Evolutionary conservation across 2,113 vertebrate species (phyloP), one percentile per base, ranked within the genome.

Genomic region (Phaethornis superciliosus): DNA sequence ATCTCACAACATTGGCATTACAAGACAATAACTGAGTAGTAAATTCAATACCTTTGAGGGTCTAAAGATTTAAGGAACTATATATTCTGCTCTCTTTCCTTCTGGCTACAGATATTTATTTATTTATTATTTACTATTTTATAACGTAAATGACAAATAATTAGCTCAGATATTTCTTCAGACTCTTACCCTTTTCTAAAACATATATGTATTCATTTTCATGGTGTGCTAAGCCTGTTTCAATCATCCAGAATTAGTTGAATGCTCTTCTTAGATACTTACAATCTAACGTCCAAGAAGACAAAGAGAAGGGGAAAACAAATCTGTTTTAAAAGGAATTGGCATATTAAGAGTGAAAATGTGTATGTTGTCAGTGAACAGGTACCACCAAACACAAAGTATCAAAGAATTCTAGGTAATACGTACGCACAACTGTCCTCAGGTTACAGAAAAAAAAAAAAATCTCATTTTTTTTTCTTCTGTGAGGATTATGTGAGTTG

Each of bases 221-320:
- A 88, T 26, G 15, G 70, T 67, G 42, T 88, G 75, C 51, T 93
- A 90, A 95, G 15, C 28, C 37, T 59, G 72, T 51, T 82, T 32
- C 64, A 85, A 74, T 70, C 24, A 88, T 70, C 47, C 76, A 95
- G 69, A 94, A 94, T 85, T 22, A 89, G 54, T 14, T 82, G 70
- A 82, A 79, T 37, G 26, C 20, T 95, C 7, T 89, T 94, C 79
- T 71, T 85, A 90, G 55, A 54, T 26, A 44, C 13, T 72, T n/a
- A 84, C 10, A 85, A 27, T 80, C 28, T 77, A 95, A 85, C 22
- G 83, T 51, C 55, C 30, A 83, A 76, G 71, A 91, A 76, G 62
- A 72, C 4, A 46, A 21, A 82, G 28, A 79, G 37, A 75, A 2
- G 0, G 15, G 26, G 13, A 9, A 76, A 81, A 91, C 5, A 82